Evolutionary conservation across 2,113 vertebrate species (phyloP).

Genomic region (Solenodon paradoxus): DNA sequence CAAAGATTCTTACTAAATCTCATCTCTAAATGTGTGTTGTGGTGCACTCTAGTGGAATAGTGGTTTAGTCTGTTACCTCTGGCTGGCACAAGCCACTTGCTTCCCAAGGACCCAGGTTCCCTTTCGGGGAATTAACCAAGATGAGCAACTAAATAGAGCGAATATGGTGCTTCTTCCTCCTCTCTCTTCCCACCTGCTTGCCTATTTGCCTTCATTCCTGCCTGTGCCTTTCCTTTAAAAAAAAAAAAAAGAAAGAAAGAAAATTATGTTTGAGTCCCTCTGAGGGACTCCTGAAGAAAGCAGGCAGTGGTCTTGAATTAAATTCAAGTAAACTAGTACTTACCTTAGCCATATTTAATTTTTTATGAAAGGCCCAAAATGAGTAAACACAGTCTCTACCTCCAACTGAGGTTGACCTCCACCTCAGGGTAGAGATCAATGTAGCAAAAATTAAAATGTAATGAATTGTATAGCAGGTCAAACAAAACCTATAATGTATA

Average conservation of each 20-base stretch:
- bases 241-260: too few species aligned
- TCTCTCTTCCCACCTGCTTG: too few species aligned
- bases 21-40: too few species aligned
- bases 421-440: neutral
- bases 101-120: too few species aligned
- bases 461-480: neutral
- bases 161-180: too few species aligned
- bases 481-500: neutral
- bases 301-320: neutral
- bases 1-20: neutral
- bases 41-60: too few species aligned
- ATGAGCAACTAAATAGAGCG: too few species aligned
- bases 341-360: neutral
- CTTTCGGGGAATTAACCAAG: too few species aligned
- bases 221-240: too few species aligned
- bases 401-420: neutral
- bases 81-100: too few species aligned
- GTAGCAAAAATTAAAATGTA: neutral
- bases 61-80: too few species aligned
- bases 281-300: neutral
- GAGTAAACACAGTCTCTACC: neutral
- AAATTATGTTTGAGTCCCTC: neutral
- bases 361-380: neutral
- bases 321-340: neutral
- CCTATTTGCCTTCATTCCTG: too few species aligned